Evolutionary conservation across 2,888 invertebrate genomes (phyloP).

Genomic region (Drosophila stalkeri): DNA sequence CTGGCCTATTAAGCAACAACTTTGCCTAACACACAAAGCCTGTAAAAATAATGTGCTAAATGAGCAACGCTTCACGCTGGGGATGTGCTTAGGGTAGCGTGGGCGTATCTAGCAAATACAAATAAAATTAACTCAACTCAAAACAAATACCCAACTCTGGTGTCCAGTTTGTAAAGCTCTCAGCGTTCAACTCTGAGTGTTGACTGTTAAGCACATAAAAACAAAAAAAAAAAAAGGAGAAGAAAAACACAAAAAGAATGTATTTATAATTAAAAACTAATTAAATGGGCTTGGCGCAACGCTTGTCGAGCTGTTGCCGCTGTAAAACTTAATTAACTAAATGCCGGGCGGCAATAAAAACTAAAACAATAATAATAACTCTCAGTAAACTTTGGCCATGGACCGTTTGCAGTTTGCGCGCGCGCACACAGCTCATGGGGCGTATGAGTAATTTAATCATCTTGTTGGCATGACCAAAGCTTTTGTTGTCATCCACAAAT

Average conservation of each 20-base stretch:
- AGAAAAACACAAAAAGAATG: slow-evolving; percentile 7
- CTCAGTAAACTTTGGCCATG: slow-evolving; percentile 38
- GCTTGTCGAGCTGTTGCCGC: slow-evolving; percentile 49
- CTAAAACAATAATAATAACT: slow-evolving; percentile 61
- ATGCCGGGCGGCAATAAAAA: slow-evolving; percentile 51
- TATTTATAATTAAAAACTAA: slow-evolving; percentile 71
- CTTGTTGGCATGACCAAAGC: slow-evolving; percentile 64
- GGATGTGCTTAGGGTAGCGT: neutral
- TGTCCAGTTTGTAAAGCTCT: slow-evolving; percentile 36
- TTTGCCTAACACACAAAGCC: slow-evolving; percentile 41
- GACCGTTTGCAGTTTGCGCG: slow-evolving; percentile 6
- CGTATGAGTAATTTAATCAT: slow-evolving; percentile 77
- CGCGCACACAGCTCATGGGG: slow-evolving; percentile 49
- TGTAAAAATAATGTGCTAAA: slow-evolving; percentile 70
- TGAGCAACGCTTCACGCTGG: slow-evolving; percentile 45
- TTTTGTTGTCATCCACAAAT: slow-evolving; percentile 74
- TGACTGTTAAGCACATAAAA: neutral
- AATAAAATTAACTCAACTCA: slow-evolving; percentile 75
- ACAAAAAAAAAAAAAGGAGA: slow-evolving; percentile 29
- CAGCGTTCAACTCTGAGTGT: neutral
- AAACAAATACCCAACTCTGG: slow-evolving; percentile 52
- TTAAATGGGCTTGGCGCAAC: slow-evolving; percentile 52
- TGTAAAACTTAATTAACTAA: slow-evolving; percentile 78
- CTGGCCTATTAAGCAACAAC: slow-evolving; percentile 67
- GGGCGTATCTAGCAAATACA: slow-evolving; percentile 63